These are phyloP conservation scores for Grus americana DNA, from an alignment of 2,113 vertebrate species.

Conservation along the genomic window DNA sequence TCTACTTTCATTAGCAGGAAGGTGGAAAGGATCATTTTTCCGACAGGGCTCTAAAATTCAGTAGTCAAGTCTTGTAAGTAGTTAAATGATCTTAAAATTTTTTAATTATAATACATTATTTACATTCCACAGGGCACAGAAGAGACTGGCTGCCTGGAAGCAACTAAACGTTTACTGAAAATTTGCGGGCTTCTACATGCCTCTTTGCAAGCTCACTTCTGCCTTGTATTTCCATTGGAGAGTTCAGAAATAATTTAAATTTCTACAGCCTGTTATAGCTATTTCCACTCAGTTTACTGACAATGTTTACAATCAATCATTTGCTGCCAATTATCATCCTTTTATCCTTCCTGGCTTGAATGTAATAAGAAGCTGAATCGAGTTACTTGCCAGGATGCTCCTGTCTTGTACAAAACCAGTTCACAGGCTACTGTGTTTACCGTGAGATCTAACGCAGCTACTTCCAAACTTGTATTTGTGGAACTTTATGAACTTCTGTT, in stretches of 20 bases:
- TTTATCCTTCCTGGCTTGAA: neutral
- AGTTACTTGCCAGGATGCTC: neutral
- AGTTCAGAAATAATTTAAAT: neutral
- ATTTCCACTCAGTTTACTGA: neutral
- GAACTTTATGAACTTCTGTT: neutral
- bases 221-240: neutral
- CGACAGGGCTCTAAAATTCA: conserved; percentile 56
- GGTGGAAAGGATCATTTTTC: conserved; percentile 38
- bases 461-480: neutral
- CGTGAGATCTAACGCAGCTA: neutral
- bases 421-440: neutral
- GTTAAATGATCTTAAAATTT: conserved; percentile 18
- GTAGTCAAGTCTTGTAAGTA: conserved; percentile 14
- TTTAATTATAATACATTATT: conserved; percentile 35
- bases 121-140: conserved; percentile 36
- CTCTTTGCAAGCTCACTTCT: neutral
- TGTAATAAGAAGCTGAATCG: neutral
- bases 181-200: neutral
- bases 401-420: neutral
- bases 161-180: neutral
- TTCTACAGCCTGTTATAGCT: neutral
- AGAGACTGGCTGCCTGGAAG: neutral
- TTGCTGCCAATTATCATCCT: neutral
- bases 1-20: conserved; percentile 7
- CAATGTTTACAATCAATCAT: neutral